Evolutionary conservation across 2,797 vertebrate genomes (phyloP).

Genomic region (Poeciliopsis turneri): DNA sequence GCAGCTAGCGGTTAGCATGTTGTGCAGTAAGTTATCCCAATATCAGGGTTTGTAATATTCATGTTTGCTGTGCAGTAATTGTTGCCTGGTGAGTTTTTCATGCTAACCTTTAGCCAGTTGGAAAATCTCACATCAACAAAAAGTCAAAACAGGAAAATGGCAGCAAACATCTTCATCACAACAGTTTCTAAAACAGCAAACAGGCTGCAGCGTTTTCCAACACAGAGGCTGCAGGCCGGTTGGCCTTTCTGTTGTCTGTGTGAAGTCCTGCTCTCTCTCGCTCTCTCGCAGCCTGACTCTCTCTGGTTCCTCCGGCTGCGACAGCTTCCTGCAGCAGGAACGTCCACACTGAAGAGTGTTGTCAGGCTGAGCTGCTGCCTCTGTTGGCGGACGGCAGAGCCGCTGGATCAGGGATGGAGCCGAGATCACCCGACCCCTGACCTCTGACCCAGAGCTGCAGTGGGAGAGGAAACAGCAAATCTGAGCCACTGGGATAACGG

Average conservation of each 20-base stretch:
- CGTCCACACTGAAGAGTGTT: background rate
- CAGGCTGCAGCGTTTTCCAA: background rate
- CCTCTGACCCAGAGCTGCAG: background rate
- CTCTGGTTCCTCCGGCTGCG: background rate
- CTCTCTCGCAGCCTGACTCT: background rate
- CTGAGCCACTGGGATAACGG: conserved; percentile 19
- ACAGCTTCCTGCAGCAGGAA: background rate
- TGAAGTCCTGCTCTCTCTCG: background rate
- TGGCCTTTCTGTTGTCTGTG: background rate
- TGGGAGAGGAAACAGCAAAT: background rate
- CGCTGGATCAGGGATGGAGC: no score
- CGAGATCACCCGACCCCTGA: background rate
- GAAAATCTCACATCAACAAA: no score
- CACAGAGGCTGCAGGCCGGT: background rate
- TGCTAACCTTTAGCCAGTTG: no score
- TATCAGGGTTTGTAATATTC: no score
- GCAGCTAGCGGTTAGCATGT: background rate
- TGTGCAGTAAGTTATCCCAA: no score
- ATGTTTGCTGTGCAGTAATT: no score
- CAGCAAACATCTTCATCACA: no score
- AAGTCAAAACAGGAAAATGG: no score
- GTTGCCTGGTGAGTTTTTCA: no score
- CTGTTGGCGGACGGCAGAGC: no score
- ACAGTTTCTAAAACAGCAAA: background rate
- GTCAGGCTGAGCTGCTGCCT: background rate